phyloP scores from a whole-genome alignment of 2,113 vertebrate species.

The Festucalex cinctus region DNA sequence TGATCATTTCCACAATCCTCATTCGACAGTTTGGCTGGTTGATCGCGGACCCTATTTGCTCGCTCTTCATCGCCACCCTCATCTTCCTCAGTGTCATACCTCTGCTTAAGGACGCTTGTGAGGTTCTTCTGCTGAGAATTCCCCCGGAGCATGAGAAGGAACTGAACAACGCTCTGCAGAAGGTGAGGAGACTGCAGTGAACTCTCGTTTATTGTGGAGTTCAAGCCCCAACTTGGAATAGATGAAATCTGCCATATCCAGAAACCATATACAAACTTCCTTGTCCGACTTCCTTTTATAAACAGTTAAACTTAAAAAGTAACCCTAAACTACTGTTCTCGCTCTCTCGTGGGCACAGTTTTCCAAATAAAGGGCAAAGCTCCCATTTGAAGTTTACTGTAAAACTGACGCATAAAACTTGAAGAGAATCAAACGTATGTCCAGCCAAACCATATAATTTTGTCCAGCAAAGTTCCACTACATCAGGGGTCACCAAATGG shows the following conservation, averaged over 20 bases:
- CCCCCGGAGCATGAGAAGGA: constrained; percentile 89
- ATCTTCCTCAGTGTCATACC: constrained; percentile 98
- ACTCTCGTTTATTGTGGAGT: neutral
- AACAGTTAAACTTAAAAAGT: neutral
- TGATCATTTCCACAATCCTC: constrained; percentile 94
- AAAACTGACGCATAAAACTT: neutral
- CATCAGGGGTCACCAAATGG: too few species aligned
- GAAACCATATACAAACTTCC: neutral
- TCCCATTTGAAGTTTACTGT: neutral
- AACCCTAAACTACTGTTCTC: neutral
- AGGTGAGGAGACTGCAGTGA: constrained; percentile 69
- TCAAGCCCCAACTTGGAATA: neutral
- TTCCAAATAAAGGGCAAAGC: neutral
- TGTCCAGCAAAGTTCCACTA: too few species aligned
- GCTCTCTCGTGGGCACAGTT: neutral
- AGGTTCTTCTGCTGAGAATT: constrained; percentile 86
- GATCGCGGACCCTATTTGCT: constrained; percentile 95
- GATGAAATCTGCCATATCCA: neutral
- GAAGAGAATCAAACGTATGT: neutral
- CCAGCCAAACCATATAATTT: too few species aligned
- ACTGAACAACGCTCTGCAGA: constrained; percentile 86
- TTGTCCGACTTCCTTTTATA: neutral
- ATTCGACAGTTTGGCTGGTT: constrained; percentile 98
- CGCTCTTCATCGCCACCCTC: constrained; percentile 90
- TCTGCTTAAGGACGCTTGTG: constrained; percentile 90